Evolutionary conservation across 1,140 invertebrate genomes (phyloP).

Genomic region (Bombus fervidus): DNA sequence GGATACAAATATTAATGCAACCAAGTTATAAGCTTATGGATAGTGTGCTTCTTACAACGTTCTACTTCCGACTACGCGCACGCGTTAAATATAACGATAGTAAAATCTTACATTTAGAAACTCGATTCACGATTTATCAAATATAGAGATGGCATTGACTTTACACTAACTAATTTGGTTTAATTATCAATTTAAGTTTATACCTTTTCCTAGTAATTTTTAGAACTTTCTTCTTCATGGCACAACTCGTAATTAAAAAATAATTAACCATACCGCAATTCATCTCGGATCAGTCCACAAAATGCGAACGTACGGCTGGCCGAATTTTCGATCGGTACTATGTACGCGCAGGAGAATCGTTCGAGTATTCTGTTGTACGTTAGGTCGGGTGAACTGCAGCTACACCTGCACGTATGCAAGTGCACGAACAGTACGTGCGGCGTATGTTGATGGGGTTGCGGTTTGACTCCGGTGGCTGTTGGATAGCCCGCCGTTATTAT

Average conservation of each 20-base stretch:
- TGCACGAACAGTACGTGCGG: conserved; percentile 62
- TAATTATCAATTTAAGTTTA: too few species aligned
- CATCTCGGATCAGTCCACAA: not conserved
- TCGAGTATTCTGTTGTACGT: conserved; percentile 13
- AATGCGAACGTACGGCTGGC: not conserved
- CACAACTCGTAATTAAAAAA: not conserved
- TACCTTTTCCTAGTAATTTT: too few species aligned
- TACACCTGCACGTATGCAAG: conserved; percentile 44
- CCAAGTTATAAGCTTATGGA: not conserved
- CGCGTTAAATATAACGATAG: not conserved
- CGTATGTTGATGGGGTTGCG: conserved; percentile 69
- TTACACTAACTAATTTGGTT: not conserved
- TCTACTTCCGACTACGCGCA: not conserved
- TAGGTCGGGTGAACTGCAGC: conserved; percentile 12
- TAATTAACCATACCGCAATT: not conserved
- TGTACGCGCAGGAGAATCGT: conserved; percentile 26
- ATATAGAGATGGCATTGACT: not conserved
- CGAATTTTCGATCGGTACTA: conserved; percentile 30
- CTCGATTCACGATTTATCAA: not conserved
- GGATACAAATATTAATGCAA: conserved; percentile 17
- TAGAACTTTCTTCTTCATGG: too few species aligned
- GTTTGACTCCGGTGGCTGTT: conserved; percentile 69
- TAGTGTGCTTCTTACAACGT: not conserved
- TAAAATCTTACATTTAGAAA: not conserved
- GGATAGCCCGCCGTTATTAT: conserved; percentile 71